phyloP scores from a whole-genome alignment of 1,140 invertebrate species.

The Zaprionus taronus region DNA sequence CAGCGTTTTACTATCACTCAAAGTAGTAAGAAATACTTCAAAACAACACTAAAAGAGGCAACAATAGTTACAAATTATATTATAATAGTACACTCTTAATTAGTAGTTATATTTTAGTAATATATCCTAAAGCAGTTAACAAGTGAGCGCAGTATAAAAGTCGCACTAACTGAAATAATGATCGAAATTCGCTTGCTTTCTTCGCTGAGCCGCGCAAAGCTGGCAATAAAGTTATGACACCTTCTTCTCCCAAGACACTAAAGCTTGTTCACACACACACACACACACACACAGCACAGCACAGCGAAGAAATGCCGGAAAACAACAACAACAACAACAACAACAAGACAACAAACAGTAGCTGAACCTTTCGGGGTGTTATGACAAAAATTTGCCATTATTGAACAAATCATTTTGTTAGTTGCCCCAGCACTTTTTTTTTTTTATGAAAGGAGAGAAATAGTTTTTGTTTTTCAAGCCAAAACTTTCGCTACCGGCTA shows the following conservation, averaged over 20 bases:
- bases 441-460: slow-evolving; percentile 72
- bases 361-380: slow-evolving; percentile 25
- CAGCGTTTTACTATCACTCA: too few relatives aligned
- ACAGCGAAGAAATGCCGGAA: slow-evolving; percentile 2
- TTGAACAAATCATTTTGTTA: slow-evolving; percentile 74
- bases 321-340: slow-evolving; percentile 37
- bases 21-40: neutral
- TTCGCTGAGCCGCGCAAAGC: neutral
- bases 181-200: slow-evolving; percentile 1
- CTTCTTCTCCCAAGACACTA: neutral
- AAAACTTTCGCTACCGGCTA: slow-evolving; percentile 65
- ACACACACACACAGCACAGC: slow-evolving; percentile 60
- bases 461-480: slow-evolving; percentile 22
- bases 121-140: neutral
- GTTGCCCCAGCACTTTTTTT: slow-evolving; percentile 38
- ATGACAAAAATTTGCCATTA: slow-evolving; percentile 65
- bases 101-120: neutral
- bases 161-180: neutral
- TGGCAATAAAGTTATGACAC: slow-evolving; percentile 4
- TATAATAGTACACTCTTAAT: neutral
- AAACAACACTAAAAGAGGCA: neutral
- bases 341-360: slow-evolving; percentile 9
- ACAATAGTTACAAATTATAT: neutral
- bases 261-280: neutral
- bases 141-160: neutral